Conservation (phyloP, 1,140 invertebrate species). For the Atopsyche davidsoni region DNA sequence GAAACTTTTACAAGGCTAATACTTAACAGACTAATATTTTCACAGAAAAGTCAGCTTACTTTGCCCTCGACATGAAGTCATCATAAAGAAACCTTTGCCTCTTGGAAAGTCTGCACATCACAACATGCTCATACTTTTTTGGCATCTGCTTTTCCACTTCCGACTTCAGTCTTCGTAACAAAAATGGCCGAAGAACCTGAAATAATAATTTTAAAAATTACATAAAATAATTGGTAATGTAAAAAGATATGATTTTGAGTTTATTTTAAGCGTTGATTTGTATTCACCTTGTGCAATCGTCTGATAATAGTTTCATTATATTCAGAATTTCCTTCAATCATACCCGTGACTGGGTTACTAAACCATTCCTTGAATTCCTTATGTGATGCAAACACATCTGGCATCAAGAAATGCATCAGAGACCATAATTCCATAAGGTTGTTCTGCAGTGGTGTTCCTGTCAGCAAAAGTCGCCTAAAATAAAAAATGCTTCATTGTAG, state of each 20-base stretch:
- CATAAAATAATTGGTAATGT: background rate
- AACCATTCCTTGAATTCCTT: slow-evolving; percentile 99
- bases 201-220: slow-evolving; percentile 26
- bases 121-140: slow-evolving; percentile 96
- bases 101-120: slow-evolving; percentile 94
- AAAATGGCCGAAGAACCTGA: slow-evolving; percentile 92
- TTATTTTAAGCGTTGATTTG: background rate
- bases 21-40: too few relatives aligned
- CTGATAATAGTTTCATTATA: slow-evolving; percentile 93
- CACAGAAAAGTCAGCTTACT: too few relatives aligned
- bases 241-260: background rate
- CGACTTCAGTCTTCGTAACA: slow-evolving; percentile 88
- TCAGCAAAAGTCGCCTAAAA: slow-evolving; percentile 81
- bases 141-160: slow-evolving; percentile 99
- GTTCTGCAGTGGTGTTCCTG: slow-evolving; percentile 98
- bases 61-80: slow-evolving; percentile 97
- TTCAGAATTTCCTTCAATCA: slow-evolving; percentile 95
- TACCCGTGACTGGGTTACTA: slow-evolving; percentile 94
- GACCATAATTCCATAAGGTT: slow-evolving; percentile 99
- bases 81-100: slow-evolving; percentile 97
- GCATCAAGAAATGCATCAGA: slow-evolving; percentile 99
- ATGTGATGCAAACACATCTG: slow-evolving; percentile 97
- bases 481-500: background rate
- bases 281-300: slow-evolving; percentile 85
- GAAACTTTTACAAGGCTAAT: too few relatives aligned